A percentile compares a stretch with the other conserved stretches of the same genome.
These are phyloP conservation scores for Drosophila mayaguana DNA, from an alignment of 2,888 invertebrate species.

Conservation along the genomic window DNA sequence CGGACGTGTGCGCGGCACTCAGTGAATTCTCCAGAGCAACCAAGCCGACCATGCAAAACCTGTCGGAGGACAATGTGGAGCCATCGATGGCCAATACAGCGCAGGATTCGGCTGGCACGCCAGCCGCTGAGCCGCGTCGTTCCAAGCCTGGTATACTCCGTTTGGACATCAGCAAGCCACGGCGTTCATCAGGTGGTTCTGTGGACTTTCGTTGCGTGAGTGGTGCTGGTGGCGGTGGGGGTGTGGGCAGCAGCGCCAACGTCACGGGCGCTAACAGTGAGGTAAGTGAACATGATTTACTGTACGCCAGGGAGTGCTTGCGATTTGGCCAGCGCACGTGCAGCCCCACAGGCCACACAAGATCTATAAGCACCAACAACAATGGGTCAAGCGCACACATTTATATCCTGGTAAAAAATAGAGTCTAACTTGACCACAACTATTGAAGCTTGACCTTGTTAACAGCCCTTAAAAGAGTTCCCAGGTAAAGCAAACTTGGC, in stretches of 20 bases:
- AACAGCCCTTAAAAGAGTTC: neutral
- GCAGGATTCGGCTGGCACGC: slow-evolving; percentile 37
- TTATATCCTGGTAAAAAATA: slow-evolving; percentile 1
- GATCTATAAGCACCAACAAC: slow-evolving; percentile 39
- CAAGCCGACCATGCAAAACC: slow-evolving; percentile 52
- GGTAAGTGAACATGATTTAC: slow-evolving; percentile 78
- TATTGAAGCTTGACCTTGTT: neutral
- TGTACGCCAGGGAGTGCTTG: slow-evolving; percentile 73
- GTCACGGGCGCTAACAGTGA: slow-evolving; percentile 68
- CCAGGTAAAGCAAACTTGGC: neutral
- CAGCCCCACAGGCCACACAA: slow-evolving; percentile 36
- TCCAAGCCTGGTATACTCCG: slow-evolving; percentile 85
- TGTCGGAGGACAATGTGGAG: slow-evolving; percentile 40
- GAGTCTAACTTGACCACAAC: neutral
- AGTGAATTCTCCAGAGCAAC: slow-evolving; percentile 30
- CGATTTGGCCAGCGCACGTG: slow-evolving; percentile 65
- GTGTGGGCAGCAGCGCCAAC: slow-evolving; percentile 32
- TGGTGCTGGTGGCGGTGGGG: slow-evolving; percentile 24
- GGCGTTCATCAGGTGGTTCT: slow-evolving; percentile 86
- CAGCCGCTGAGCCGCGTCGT: slow-evolving; percentile 58
- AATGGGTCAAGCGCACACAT: slow-evolving; percentile 51
- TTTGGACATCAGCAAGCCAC: slow-evolving; percentile 85
- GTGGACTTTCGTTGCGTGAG: slow-evolving; percentile 85
- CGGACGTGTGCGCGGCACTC: slow-evolving; percentile 79
- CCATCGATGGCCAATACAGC: slow-evolving; percentile 26